phyloP scores from a whole-genome alignment of 2,113 vertebrate species.

The Geococcyx californianus region DNA sequence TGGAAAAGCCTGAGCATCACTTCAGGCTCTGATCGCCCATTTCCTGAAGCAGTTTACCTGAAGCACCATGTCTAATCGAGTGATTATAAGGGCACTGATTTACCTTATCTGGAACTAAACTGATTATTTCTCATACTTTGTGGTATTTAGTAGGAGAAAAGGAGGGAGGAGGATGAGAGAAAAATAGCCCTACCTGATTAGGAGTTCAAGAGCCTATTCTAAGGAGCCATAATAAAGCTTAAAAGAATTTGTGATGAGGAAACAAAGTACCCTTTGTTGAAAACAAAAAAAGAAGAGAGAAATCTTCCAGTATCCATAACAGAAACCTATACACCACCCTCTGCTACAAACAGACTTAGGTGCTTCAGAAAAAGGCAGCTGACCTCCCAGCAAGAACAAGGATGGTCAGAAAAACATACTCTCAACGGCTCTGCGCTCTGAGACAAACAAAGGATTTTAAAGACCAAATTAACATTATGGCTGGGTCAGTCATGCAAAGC shows the following conservation, averaged over 20 bases:
- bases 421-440: background rate
- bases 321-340: background rate
- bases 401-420: slow-evolving; percentile 13
- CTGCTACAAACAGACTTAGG: slow-evolving; percentile 18
- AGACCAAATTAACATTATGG: slow-evolving; percentile 19
- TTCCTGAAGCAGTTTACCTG: slow-evolving; percentile 72
- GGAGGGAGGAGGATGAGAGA: slow-evolving; percentile 24
- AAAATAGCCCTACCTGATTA: slow-evolving; percentile 49
- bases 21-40: slow-evolving; percentile 33
- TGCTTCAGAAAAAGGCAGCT: slow-evolving; percentile 19
- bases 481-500: slow-evolving; percentile 16
- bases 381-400: slow-evolving; percentile 35
- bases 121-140: slow-evolving; percentile 69
- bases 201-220: slow-evolving; percentile 56
- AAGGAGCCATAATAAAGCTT: slow-evolving; percentile 48
- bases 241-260: slow-evolving; percentile 51
- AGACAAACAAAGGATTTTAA: slow-evolving; percentile 32
- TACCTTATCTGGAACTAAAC: slow-evolving; percentile 77
- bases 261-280: slow-evolving; percentile 53
- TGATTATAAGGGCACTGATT: slow-evolving; percentile 71
- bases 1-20: background rate
- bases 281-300: slow-evolving; percentile 31
- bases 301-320: slow-evolving; percentile 39
- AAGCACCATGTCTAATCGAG: slow-evolving; percentile 65
- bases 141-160: slow-evolving; percentile 57